Evolutionary conservation across 1,140 invertebrate species (phyloP).

Genomic region (Eubasilissa regina): DNA sequence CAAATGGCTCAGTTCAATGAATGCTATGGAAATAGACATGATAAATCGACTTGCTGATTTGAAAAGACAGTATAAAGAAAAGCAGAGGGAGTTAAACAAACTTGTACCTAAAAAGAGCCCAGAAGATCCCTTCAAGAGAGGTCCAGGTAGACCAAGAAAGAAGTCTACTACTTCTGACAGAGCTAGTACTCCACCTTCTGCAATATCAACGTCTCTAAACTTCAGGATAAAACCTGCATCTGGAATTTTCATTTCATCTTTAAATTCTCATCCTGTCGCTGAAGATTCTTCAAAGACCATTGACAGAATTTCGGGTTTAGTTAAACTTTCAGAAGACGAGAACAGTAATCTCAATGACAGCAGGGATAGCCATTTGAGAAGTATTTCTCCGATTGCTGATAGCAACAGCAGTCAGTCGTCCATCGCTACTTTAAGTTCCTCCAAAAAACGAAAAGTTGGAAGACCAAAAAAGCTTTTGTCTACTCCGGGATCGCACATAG

Average conservation of each 20-base stretch:
- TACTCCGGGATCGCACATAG: constrained; percentile 73
- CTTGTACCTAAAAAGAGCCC: constrained; percentile 75
- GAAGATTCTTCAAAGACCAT: constrained; percentile 42
- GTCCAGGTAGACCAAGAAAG: constrained; percentile 65
- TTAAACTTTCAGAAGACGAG: constrained; percentile 55
- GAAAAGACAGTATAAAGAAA: constrained; percentile 86
- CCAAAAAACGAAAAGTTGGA: constrained; percentile 88
- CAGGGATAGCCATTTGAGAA: constrained; percentile 39
- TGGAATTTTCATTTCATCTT: constrained; percentile 37
- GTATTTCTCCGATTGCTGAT: constrained; percentile 54
- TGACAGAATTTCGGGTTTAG: constrained; percentile 34
- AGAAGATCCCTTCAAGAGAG: constrained; percentile 66
- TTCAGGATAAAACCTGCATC: constrained; percentile 34
- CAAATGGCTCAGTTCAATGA: constrained; percentile 66
- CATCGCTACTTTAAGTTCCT: constrained; percentile 70
- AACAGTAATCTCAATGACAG: constrained; percentile 48
- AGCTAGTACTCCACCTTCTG: constrained; percentile 63
- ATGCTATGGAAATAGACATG: constrained; percentile 86
- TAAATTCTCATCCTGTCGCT: constrained; percentile 32
- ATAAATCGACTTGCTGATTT: constrained; percentile 84
- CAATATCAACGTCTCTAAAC: constrained; percentile 61
- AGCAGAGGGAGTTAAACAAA: constrained; percentile 84
- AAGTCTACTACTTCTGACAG: constrained; percentile 63
- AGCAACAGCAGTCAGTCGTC: constrained; percentile 56
- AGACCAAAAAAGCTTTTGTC: constrained; percentile 83